Base-by-base conservation (phyloP, 2,888 invertebrate genomes). In the Parnassius orleans region DNA sequence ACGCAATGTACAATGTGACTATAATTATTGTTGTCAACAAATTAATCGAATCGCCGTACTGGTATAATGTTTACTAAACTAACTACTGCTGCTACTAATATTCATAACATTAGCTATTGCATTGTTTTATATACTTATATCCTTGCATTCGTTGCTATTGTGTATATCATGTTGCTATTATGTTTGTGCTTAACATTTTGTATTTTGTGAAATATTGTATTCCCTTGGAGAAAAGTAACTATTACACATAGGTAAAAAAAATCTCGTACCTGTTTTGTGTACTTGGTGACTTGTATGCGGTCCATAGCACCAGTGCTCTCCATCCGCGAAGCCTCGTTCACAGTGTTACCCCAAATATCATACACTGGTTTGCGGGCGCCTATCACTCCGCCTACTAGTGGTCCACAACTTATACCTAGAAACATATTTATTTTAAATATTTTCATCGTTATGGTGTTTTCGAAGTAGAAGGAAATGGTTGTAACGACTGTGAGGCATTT, bases 311-410 rank as follows among this genome's bases (percentile, higher is more conserved):
- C 98, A 0, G 97, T 98, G 46, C 96, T 96, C 86, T 99, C 98
- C 98, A 98, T 99, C 47, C 98, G 93, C n/a, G 98, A 97, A 2
- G 98, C 98, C 72, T 98, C 97, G 86, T 99, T 99, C 1, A 98
- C 98, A 0, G 98, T 98, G 84, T 98, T 97, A 0, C 98, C 98
- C 98, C 98, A 98, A 71, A 98, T 97, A 82, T 98, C 98, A 86
- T 97, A 99, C 66, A 98, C 98, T 0, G 98, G 98, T 81, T 98
- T 98, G 54, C 97, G 93, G 0, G 98, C 98, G 5, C 98, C 98
- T 70, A 99, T 98, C 1, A 98, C 98, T 0, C 98, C 98, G 68
- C 98, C 98, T 3, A 98, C 98, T 15, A 98, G 90, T 0, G 98
- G 97, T 0, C 98, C 98, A 80, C 97, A 97, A 76, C 97, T 96